Base-by-base conservation (phyloP, 2,888 invertebrate species). In the Aphrophora alni region DNA sequence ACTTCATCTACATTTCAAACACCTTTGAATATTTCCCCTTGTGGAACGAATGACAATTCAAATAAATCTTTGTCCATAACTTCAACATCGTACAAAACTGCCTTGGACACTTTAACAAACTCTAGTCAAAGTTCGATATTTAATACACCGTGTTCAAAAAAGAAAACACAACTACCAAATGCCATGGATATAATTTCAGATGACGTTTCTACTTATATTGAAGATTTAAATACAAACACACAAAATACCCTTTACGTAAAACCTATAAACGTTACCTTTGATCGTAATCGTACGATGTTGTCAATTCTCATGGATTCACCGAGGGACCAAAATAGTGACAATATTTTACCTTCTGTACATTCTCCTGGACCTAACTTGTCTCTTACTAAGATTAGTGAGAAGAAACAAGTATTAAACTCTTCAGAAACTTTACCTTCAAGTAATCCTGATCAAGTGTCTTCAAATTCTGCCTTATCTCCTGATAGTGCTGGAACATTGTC, bases 1-100 rank as follows among this genome's bases (percentile, higher is more conserved):
- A 81, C 83, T 10, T 82, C 83, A 1, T 78, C 83, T 27, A 82
- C 83, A 59, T 84, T 83, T 76, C 83, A 82, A 68, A 84, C 84
- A 4, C 83, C 84, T 5, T 80, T 83, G 0, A 82, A 83, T 38
- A 76, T 73, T 25, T 73, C 83, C 27, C 81, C 81, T 33, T 75
- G 78, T 59, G 38, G 33, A 17, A 25, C 38, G n/a, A 70, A 33
- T 24, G 25, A 70, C 0, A 75, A 74, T 33, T 73, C 78, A 7
- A 75, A 75, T 44, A 71, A 71, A n/a, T 78, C 78, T 12, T 59
- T 59, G 3, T n/a, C n/a, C n/a, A n/a, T n/a, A n/a, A 21, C 59
- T 21, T 21, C 59, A 8, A n/a, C 59, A 59, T 59, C 59, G 21
- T 59, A 59, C 14, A 59, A 59, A 59, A 59, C 59, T 21, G 21